Evolutionary conservation across 1,140 invertebrate species (phyloP), one percentile per base, ranked within the genome.

Genomic region (Pseudachorutes palmiensis): DNA sequence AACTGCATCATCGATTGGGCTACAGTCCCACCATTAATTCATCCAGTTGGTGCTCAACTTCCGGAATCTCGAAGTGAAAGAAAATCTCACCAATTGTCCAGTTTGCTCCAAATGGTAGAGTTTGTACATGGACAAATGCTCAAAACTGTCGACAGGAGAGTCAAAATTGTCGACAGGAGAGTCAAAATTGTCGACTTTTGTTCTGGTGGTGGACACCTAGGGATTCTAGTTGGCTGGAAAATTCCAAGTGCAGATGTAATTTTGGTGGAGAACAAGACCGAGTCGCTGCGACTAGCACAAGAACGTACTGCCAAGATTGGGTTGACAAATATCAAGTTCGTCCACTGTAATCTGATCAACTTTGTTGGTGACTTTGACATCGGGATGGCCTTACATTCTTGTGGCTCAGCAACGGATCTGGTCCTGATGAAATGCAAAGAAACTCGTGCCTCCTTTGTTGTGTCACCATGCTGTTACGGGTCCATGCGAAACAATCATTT

Each of bases 391-490:
- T 79, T 98, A 51, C 94, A 97, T 81, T 94, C 93, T 1, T 98
- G 94, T 80, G 94, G 94, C 19, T 87, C 92, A 14, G 92, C 93
- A 2, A 96, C 92, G 16, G 94, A 98, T 80, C 83, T 97, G 65
- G 92, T 97, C 0, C 80, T 97, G 58, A 83, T 91, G 68, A 64
- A 66, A 49, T 97, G 93, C 77, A 82, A 90, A 1, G 76, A 82
- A 28, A 83, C 83, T 19, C 82, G 83, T 60, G 92, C 93, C 0
- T 82, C 86, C 65, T 95, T 97, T 82, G 87, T 95, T 2, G 83
- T 91, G 64, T 95, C 91, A 78, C 94, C 94, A 1, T 98, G 95
- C 77, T 98, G 94, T 77, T 97, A 97, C 79, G 94, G 94, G 2
- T 87, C 87, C 1, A 82, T 97, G 48, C 86, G 88, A 73, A 83